Conservation (phyloP, 2,888 invertebrate genomes). For the Drosophila paranaensis region DNA sequence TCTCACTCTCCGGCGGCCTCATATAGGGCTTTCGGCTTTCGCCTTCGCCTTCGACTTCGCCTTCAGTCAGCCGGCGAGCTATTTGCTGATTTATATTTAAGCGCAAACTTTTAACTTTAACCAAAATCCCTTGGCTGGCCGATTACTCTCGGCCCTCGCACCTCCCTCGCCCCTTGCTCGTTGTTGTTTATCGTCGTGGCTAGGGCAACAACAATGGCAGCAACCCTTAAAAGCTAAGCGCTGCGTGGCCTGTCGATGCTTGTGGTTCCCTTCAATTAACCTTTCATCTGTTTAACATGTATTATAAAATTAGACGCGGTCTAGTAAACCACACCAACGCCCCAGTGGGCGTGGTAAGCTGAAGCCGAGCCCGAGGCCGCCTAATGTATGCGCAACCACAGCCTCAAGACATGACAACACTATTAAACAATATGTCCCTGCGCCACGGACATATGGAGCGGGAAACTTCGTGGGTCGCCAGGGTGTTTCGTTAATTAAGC, state of each 20-base stretch:
- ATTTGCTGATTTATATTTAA: conserved; percentile 78
- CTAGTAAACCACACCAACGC: conserved; percentile 60
- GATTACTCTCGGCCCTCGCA: background rate
- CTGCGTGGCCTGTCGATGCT: conserved; percentile 73
- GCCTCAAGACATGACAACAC: conserved; percentile 78
- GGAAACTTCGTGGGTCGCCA: conserved; percentile 32
- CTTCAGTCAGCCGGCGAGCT: conserved; percentile 63
- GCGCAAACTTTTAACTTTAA: conserved; percentile 78
- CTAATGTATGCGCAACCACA: conserved; percentile 77
- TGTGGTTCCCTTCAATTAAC: conserved; percentile 78
- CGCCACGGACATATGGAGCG: conserved; percentile 19
- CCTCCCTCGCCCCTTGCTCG: conserved; percentile 22
- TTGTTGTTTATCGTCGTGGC: conserved; percentile 22
- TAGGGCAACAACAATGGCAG: conserved; percentile 60
- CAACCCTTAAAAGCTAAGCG: conserved; percentile 71
- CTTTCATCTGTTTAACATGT: conserved; percentile 80
- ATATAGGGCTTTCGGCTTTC: conserved; percentile 33
- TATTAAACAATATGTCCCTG: conserved; percentile 72
- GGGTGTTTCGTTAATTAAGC: conserved; percentile 59
- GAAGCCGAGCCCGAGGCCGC: conserved; percentile 25
- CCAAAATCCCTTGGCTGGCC: conserved; percentile 64
- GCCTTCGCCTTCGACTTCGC: conserved; percentile 13
- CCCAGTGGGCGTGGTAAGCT: conserved; percentile 31
- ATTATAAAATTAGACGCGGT: conserved; percentile 79
- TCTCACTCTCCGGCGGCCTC: conserved; percentile 6